Conservation (phyloP, 2,797 vertebrate species). For the Hipposideros larvatus region DNA sequence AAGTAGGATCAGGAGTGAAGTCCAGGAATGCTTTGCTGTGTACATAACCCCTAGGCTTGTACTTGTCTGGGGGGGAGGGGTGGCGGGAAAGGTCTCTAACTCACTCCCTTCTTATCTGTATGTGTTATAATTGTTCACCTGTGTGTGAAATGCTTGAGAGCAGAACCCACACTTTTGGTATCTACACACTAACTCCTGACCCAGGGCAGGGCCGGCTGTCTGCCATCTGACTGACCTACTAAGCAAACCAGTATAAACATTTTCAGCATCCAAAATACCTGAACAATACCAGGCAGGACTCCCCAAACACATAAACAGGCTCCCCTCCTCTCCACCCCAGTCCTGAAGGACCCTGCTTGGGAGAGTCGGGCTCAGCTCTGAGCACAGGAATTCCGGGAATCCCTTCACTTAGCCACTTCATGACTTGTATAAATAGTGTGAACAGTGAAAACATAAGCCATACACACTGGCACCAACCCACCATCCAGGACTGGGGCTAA, state of each 20-base stretch:
- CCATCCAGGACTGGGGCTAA: neutral
- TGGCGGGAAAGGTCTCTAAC: neutral
- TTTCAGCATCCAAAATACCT: neutral
- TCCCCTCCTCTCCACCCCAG: too few species aligned
- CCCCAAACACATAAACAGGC: neutral
- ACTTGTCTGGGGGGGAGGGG: neutral
- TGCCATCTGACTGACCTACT: neutral
- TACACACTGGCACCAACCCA: neutral
- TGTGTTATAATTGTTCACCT: neutral
- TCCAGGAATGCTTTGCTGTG: neutral
- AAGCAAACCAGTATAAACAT: neutral
- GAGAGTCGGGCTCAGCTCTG: neutral
- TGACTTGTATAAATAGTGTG: neutral
- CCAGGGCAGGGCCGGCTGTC: too few species aligned
- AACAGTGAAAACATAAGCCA: neutral
- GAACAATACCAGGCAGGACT: neutral
- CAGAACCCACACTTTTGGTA: neutral
- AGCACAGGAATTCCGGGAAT: neutral
- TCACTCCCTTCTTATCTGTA: neutral
- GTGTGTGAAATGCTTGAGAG: neutral
- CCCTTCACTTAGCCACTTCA: neutral
- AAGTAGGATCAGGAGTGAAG: neutral
- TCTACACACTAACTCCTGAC: neutral
- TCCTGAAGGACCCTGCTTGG: too few species aligned
- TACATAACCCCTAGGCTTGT: neutral